Evolutionary conservation across 2,113 vertebrate genomes (phyloP).

Genomic region (Ageneiosus marmoratus): DNA sequence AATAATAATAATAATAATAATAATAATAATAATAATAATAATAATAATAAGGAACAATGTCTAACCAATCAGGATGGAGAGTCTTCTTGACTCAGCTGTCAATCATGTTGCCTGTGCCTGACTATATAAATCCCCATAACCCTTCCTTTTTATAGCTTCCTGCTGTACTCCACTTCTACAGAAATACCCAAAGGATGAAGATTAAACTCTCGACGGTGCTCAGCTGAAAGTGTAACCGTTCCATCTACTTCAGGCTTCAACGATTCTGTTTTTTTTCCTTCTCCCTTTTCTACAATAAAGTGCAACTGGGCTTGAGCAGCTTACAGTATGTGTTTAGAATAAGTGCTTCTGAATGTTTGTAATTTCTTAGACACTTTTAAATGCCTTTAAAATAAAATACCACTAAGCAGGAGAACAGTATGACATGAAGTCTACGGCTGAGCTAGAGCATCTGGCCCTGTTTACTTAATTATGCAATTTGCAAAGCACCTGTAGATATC

Average conservation of each 20-base stretch:
- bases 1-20: too few relatives aligned
- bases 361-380: background rate
- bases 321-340: background rate
- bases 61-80: background rate
- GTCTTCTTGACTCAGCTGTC: background rate
- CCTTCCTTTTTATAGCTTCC: constrained; percentile 26
- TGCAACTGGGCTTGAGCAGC: background rate
- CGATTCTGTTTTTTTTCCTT: constrained; percentile 51
- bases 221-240: constrained; percentile 61
- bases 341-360: constrained; percentile 28
- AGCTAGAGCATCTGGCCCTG: constrained; percentile 22
- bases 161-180: constrained; percentile 58
- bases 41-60: background rate
- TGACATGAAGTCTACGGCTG: background rate
- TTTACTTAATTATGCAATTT: constrained; percentile 55
- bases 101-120: background rate
- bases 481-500: constrained; percentile 49
- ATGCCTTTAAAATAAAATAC: background rate
- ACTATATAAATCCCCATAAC: constrained; percentile 13
- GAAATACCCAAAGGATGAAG: constrained; percentile 68
- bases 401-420: background rate
- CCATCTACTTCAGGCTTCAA: constrained; percentile 65
- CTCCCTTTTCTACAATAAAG: background rate
- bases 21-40: too few relatives aligned
- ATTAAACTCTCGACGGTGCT: constrained; percentile 67